Evolutionary conservation across 2,888 invertebrate species (phyloP).

Genomic region (Pachliopta kotzebuea): DNA sequence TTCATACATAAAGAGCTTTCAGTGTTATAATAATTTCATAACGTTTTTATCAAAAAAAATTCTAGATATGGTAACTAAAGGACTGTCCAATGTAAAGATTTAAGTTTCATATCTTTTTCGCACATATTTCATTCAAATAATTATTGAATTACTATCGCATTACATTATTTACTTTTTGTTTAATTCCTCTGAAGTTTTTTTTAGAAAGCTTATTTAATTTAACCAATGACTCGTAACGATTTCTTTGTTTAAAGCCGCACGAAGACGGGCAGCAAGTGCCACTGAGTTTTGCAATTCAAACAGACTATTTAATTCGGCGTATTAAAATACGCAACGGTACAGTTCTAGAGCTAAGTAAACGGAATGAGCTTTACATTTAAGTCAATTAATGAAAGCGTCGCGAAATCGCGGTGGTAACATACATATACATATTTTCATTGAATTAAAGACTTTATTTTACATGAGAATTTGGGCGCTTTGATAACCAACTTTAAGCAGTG

Average conservation of each 20-base stretch:
- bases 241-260: constrained; percentile 5
- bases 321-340: constrained; percentile 33
- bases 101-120: too few species aligned
- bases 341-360: constrained; percentile 56
- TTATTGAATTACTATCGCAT: too few species aligned
- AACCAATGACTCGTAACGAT: not conserved
- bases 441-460: constrained; percentile 22
- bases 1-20: too few species aligned
- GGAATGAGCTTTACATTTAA: constrained; percentile 52
- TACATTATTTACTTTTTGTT: too few species aligned
- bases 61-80: too few species aligned
- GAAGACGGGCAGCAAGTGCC: constrained; percentile 2
- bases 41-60: too few species aligned
- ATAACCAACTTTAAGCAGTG: constrained; percentile 28
- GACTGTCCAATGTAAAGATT: too few species aligned
- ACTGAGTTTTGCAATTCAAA: constrained; percentile 32
- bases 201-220: not conserved
- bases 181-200: not conserved
- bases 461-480: constrained; percentile 24
- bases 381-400: constrained; percentile 45
- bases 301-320: constrained; percentile 33
- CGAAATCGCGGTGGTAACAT: constrained; percentile 32
- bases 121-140: too few species aligned
- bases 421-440: constrained; percentile 26
- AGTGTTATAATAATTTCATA: too few species aligned